Evolutionary conservation across 92 coral and sea anemone genomes (phyloP).

Genomic region (Zoanthus sociatus): DNA sequence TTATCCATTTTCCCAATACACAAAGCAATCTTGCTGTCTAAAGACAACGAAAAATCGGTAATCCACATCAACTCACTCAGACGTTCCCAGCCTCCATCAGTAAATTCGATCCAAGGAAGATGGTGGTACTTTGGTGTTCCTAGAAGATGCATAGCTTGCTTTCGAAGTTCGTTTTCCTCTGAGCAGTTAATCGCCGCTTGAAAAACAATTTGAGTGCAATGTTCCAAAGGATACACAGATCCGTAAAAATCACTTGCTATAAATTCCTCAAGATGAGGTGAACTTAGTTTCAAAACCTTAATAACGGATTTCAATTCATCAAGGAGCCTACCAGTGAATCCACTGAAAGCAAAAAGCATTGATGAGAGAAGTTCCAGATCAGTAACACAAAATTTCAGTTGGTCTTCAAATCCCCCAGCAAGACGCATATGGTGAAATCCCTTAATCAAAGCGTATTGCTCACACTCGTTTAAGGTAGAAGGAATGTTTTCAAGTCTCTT

Average conservation of each 20-base stretch:
- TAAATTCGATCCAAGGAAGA: slow-evolving; percentile 35
- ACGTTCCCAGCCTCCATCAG: not conserved
- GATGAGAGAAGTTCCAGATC: too few species aligned
- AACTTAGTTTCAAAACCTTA: not conserved
- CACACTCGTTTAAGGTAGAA: too few species aligned
- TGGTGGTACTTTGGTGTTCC: slow-evolving; percentile 29
- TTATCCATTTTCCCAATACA: slow-evolving; percentile 19
- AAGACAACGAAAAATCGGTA: slow-evolving; percentile 14
- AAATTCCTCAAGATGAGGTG: slow-evolving; percentile 9
- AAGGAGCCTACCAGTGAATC: not conserved
- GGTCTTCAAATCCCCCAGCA: too few species aligned
- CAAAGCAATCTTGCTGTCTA: slow-evolving; percentile 17
- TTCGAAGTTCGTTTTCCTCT: too few species aligned
- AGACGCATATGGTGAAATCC: too few species aligned
- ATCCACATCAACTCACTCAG: slow-evolving; percentile 3
- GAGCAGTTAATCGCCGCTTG: too few species aligned
- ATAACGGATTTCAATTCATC: not conserved
- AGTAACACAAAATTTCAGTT: too few species aligned
- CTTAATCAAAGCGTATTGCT: too few species aligned
- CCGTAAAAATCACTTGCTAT: not conserved
- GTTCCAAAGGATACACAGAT: not conserved
- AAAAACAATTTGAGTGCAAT: slow-evolving; percentile 1
- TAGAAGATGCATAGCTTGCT: too few species aligned
- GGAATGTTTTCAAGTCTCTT: too few species aligned
- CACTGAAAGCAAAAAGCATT: not conserved